These are phyloP conservation scores for Pavo muticus DNA, from an alignment of 2,113 vertebrate genomes.

Conservation along the genomic window DNA sequence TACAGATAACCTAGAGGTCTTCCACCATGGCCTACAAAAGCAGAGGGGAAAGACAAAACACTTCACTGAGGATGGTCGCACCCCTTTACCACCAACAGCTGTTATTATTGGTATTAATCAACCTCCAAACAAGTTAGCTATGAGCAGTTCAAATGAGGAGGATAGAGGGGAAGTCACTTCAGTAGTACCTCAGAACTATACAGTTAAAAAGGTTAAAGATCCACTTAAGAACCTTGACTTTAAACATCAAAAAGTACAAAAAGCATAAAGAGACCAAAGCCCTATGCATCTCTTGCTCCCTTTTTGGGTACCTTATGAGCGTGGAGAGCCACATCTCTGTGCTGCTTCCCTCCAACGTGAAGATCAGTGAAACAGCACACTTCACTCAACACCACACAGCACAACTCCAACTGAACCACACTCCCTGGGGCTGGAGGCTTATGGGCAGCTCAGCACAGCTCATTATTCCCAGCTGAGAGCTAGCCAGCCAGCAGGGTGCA, in stretches of 20 bases:
- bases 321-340: background rate
- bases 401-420: rapidly evolving
- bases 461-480: background rate
- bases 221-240: rapidly evolving
- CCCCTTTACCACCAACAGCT: rapidly evolving
- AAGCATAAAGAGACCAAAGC: background rate
- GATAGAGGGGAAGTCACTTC: background rate
- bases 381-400: rapidly evolving
- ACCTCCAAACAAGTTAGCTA: background rate
- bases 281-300: rapidly evolving
- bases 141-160: rapidly evolving
- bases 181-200: rapidly evolving
- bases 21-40: rapidly evolving
- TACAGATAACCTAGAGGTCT: background rate
- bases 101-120: rapidly evolving
- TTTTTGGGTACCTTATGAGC: background rate
- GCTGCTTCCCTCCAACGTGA: rapidly evolving
- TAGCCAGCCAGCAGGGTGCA: rapidly evolving
- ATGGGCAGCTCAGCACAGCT: background rate
- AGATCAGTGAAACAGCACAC: rapidly evolving
- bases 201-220: background rate
- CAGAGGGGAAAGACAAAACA: background rate
- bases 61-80: rapidly evolving
- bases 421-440: rapidly evolving
- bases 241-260: background rate